A percentile compares a stretch with the other conserved stretches of the same genome.
Evolutionary conservation across 2,888 invertebrate species (phyloP).

Genomic region (Leucozona laternaria): DNA sequence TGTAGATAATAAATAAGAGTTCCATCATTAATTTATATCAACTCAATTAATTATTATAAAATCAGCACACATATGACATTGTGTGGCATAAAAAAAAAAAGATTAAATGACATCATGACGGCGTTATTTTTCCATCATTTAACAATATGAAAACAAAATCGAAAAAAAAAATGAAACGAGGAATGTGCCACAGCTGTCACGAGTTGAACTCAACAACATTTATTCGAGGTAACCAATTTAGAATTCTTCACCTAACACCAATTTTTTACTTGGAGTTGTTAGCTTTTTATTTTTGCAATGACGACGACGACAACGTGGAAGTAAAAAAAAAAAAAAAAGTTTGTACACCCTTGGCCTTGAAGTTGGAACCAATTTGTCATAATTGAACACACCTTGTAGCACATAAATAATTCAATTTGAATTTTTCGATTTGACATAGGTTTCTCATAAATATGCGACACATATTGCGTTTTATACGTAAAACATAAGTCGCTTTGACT

Average conservation of each 20-base stretch:
- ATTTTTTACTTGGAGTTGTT: background rate
- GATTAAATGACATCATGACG: slow-evolving; percentile 6
- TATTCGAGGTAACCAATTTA: background rate
- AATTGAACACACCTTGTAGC: slow-evolving; percentile 67
- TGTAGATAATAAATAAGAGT: background rate
- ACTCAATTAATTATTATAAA: background rate
- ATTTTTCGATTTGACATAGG: slow-evolving; percentile 44
- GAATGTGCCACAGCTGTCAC: slow-evolving; percentile 1
- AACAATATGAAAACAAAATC: background rate
- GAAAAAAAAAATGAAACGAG: background rate
- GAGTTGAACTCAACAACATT: background rate
- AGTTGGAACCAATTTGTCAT: slow-evolving; percentile 69
- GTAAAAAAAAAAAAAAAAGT: slow-evolving; percentile 16
- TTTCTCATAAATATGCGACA: slow-evolving; percentile 46
- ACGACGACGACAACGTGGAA: background rate
- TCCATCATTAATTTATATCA: background rate
- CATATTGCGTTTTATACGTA: slow-evolving; percentile 5
- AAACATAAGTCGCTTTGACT: background rate
- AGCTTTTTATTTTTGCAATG: background rate
- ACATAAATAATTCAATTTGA: slow-evolving; percentile 57
- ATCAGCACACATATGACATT: background rate
- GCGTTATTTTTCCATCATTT: background rate
- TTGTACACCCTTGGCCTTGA: slow-evolving; percentile 60
- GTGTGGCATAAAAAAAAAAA: background rate
- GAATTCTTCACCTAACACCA: background rate